These are phyloP conservation scores for Pachliopta kotzebuea DNA, from an alignment of 2,888 invertebrate species.

Conservation along the genomic window DNA sequence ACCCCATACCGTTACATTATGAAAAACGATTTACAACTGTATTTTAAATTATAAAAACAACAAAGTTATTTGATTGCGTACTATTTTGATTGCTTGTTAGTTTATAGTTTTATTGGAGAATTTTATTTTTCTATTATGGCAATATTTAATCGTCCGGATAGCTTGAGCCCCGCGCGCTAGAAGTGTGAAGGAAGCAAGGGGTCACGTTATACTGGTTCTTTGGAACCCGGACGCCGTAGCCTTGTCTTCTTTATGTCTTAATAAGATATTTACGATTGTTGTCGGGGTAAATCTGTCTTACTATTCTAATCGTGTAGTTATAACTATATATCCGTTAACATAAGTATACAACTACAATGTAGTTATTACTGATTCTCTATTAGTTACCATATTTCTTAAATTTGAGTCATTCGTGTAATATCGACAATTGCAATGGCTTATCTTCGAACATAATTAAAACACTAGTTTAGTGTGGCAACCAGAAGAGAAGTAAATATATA, in stretches of 20 bases:
- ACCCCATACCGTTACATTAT: constrained; percentile 42
- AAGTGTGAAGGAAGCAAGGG: constrained; percentile 13
- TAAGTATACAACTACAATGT: constrained; percentile 5
- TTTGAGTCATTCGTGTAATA: background rate
- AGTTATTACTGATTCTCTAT: background rate
- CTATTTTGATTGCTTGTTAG: constrained; percentile 47
- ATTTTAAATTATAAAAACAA: constrained; percentile 37
- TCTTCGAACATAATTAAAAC: background rate
- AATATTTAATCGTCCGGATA: constrained; percentile 30
- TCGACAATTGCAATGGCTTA: background rate
- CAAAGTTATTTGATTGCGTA: constrained; percentile 46
- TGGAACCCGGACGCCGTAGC: constrained; percentile 32
- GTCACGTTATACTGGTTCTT: constrained; percentile 33
- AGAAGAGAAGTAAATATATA: too few species aligned
- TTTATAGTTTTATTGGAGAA: constrained; percentile 42
- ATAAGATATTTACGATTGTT: constrained; percentile 55
- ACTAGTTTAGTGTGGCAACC: background rate
- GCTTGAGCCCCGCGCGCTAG: constrained; percentile 25
- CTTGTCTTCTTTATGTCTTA: constrained; percentile 51
- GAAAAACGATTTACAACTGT: constrained; percentile 35
- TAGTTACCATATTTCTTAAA: background rate
- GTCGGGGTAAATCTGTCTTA: constrained; percentile 38
- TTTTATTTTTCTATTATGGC: constrained; percentile 41
- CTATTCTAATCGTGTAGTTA: constrained; percentile 44
- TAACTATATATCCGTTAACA: constrained; percentile 19